Conservation (phyloP, 2,888 invertebrate genomes). For the Sarcophaga carnaria region DNA sequence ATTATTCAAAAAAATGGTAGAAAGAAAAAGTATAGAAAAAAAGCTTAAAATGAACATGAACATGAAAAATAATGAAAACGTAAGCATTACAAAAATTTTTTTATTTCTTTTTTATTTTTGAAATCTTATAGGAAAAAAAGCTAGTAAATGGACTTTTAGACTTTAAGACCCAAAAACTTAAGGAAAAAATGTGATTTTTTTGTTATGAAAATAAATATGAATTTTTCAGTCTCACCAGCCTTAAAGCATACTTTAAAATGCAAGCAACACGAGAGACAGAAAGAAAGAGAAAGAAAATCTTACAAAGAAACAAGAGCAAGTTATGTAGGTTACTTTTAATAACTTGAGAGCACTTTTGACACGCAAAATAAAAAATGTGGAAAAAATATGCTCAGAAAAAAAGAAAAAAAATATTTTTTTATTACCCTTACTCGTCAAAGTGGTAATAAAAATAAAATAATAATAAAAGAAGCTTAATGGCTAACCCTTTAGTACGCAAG, state of each 20-base stretch:
- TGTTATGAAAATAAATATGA: neutral
- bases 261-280: too few relatives aligned
- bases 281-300: conserved; percentile 1
- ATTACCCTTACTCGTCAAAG: conserved; percentile 38
- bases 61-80: conserved; percentile 62
- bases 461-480: conserved; percentile 14
- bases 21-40: conserved; percentile 13
- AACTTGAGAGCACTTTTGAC: conserved; percentile 52
- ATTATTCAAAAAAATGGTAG: conserved; percentile 13
- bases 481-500: conserved; percentile 40
- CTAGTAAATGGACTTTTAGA: too few relatives aligned
- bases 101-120: too few relatives aligned
- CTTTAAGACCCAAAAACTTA: too few relatives aligned
- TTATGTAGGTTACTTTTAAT: conserved; percentile 65
- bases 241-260: too few relatives aligned
- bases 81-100: conserved; percentile 46
- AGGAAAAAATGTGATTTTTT: neutral
- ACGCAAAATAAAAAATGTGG: conserved; percentile 37
- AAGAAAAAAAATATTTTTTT: neutral
- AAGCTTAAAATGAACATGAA: conserved; percentile 53
- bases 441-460: conserved; percentile 57
- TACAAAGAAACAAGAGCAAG: neutral
- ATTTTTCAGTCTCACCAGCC: too few relatives aligned
- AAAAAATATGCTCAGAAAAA: too few relatives aligned
- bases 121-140: too few relatives aligned